phyloP scores from a whole-genome alignment of 2,113 vertebrate species.

The Lepus timidus region DNA sequence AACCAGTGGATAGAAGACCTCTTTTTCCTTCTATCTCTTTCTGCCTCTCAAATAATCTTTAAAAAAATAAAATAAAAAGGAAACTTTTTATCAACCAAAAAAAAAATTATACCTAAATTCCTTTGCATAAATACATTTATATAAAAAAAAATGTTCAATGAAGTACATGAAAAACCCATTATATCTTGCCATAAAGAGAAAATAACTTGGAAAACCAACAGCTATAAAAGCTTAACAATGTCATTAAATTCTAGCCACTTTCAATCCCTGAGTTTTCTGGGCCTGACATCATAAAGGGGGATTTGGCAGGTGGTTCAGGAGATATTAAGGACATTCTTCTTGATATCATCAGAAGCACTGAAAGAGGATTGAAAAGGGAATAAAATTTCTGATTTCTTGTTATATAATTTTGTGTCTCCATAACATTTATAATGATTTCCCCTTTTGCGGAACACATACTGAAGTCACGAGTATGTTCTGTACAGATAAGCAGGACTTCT shows the following conservation, averaged over 20 bases:
- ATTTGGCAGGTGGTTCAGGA: conserved; percentile 21
- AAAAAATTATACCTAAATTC: background rate
- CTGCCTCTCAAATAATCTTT: too few relatives aligned
- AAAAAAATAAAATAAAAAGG: background rate
- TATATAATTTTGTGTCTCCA: conserved; percentile 13
- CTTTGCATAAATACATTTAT: conserved; percentile 38
- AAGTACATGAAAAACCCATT: conserved; percentile 33
- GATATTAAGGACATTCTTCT: conserved; percentile 2
- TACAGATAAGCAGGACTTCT: background rate
- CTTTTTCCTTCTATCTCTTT: too few relatives aligned
- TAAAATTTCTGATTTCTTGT: conserved; percentile 15
- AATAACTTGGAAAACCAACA: conserved; percentile 57
- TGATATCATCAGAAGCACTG: background rate
- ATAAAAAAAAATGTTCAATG: conserved; percentile 27
- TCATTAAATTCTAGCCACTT: conserved; percentile 56
- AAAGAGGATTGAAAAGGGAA: conserved; percentile 13
- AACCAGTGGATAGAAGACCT: too few relatives aligned
- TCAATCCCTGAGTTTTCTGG: background rate
- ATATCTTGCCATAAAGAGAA: conserved; percentile 59
- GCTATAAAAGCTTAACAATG: background rate
- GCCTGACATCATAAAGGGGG: conserved; percentile 13
- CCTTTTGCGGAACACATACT: conserved; percentile 38
- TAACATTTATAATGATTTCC: conserved; percentile 47
- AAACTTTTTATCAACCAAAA: background rate
- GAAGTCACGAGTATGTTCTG: background rate